A percentile compares a stretch with the other conserved stretches of the same genome.
Evolutionary conservation across 2,888 invertebrate species (phyloP).

Genomic region (Sceliomorpha sp.): DNA sequence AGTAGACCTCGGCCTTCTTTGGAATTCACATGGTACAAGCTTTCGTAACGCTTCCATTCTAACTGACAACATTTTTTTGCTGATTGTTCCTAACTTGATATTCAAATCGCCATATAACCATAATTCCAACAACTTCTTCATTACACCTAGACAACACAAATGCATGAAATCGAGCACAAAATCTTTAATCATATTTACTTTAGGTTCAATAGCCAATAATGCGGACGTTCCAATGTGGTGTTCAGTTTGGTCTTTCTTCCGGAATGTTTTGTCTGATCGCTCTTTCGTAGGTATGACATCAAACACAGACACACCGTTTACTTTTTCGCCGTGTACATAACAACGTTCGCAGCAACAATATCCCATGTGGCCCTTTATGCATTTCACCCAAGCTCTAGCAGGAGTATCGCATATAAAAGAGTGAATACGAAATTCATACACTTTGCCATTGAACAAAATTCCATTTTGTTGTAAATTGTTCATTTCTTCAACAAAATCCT

Average conservation of each 20-base stretch:
- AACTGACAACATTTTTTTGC: conserved; percentile 5
- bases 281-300: background rate
- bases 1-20: background rate
- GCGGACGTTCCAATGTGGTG: conserved; percentile 43
- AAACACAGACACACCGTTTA: background rate
- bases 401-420: background rate
- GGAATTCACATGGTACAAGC: background rate
- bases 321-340: background rate
- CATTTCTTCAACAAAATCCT: background rate
- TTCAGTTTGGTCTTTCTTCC: background rate
- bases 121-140: conserved; percentile 35
- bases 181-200: conserved; percentile 39
- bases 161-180: conserved; percentile 54
- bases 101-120: conserved; percentile 14
- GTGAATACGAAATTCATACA: background rate
- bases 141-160: conserved; percentile 33
- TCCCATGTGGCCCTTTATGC: background rate
- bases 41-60: background rate
- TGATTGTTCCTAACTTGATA: conserved; percentile 4
- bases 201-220: conserved; percentile 22
- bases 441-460: background rate
- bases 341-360: background rate
- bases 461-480: background rate
- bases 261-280: background rate
- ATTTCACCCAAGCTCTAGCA: background rate